Base-by-base conservation (phyloP, 2,888 invertebrate species). In the Griposia aprilina region DNA sequence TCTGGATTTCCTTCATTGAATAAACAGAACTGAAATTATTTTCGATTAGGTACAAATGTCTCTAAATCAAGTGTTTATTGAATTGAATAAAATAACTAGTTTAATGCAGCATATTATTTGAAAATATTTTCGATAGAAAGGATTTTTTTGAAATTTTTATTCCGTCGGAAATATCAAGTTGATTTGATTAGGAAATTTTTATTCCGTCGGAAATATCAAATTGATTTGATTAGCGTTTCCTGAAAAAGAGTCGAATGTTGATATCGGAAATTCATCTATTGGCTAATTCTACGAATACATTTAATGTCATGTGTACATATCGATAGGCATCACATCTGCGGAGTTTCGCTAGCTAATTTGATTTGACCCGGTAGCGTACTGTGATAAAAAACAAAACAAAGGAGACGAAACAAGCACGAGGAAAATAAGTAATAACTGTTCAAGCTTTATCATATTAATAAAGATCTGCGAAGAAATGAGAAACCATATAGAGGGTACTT, bases 401-500 rank as follows among this genome's bases (percentile, higher is more conserved):
- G 23, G 20, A 36, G 20, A 15, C 55, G 26, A 50, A 69, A n/a
- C 10, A 36, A 78, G 15, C 10, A 66, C 8, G 30, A 72, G 23
- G 26, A 17, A 60, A 74, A 70, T 26, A 68, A 20, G 68, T 77
- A 69, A 74, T 74, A 60, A 41, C 76, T 76, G 77, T 74, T 50
- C 45, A 75, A 87, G 84, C 77, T 87, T 85, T 72, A 85, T 86
- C 85, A 90, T 85, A n/a, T n/a, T n/a, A 88, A 87, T 90, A 87
- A 88, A 87, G 83, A 88, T 88, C 88, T 72, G 67, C 67, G 74
- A 84, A 85, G 80, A 89, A 88, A 92, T 91, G 91, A 85, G 90
- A 92, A 90, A 84, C 89, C 89, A 91, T 92, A 92, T 89, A 87
- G 85, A 91, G 89, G 78, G 91, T 87, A 89, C 90, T 90, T 91